Percentiles rank a stretch among this genome's conserved stretches.
Evolutionary conservation across 2,888 invertebrate genomes (phyloP).

Genomic region (Ichneumoninae sp.): DNA sequence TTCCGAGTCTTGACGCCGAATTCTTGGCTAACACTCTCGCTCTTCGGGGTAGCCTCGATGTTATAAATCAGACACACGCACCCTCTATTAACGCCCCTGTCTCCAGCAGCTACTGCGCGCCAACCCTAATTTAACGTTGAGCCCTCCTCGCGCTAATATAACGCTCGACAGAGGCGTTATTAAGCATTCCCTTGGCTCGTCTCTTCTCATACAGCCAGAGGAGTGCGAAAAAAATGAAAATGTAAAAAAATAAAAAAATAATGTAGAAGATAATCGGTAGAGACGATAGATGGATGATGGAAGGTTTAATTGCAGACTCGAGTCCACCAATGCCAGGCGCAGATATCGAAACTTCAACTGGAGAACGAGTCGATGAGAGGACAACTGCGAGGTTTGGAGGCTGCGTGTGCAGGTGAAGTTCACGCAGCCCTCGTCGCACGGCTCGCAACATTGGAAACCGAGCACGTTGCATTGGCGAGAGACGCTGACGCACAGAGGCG

Average conservation of each 20-base stretch:
- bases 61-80: constrained; percentile 82
- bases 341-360: constrained; percentile 88
- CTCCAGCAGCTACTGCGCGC: constrained; percentile 75
- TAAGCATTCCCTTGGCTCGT: constrained; percentile 67
- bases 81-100: constrained; percentile 81
- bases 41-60: constrained; percentile 70
- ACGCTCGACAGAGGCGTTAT: constrained; percentile 71
- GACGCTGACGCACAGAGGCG: constrained; percentile 89
- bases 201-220: constrained; percentile 23
- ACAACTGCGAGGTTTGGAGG: constrained; percentile 79
- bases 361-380: constrained; percentile 89
- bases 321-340: constrained; percentile 89
- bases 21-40: constrained; percentile 63
- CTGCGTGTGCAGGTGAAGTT: constrained; percentile 82
- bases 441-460: constrained; percentile 86
- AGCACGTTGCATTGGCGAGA: constrained; percentile 87
- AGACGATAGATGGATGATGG: constrained; percentile 3
- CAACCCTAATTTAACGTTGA: constrained; percentile 81
- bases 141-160: constrained; percentile 78
- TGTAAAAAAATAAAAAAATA: background rate
- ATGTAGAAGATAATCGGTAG: background rate
- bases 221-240: constrained; percentile 34
- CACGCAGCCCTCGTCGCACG: constrained; percentile 85
- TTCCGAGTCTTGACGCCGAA: constrained; percentile 70
- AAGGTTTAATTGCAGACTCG: constrained; percentile 85